These are phyloP conservation scores for Sipha flava DNA, from an alignment of 1,140 invertebrate genomes.

Conservation along the genomic window DNA sequence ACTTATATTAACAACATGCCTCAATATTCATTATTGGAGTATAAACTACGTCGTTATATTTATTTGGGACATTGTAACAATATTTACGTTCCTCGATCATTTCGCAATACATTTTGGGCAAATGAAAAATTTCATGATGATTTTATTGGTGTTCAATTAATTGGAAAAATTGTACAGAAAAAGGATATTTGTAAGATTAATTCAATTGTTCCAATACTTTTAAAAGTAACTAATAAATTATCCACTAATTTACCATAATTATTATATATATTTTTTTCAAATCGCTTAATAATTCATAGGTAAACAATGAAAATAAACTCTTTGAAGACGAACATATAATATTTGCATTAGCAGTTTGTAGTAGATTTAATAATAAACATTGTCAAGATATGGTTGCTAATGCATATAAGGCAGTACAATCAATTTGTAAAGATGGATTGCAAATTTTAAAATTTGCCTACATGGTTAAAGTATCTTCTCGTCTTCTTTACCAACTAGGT, in stretches of 20 bases:
- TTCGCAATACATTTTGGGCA: neutral
- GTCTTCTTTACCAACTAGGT: neutral
- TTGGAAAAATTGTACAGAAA: neutral
- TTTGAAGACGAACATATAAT: neutral
- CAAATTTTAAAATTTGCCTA: neutral
- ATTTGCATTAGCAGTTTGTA: neutral
- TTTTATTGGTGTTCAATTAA: neutral
- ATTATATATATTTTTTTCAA: neutral
- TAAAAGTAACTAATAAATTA: slow-evolving; percentile 1
- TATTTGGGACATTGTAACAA: neutral
- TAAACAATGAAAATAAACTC: neutral
- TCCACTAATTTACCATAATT: neutral
- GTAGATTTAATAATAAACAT: neutral
- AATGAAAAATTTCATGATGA: neutral
- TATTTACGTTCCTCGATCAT: neutral
- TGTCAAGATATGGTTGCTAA: neutral
- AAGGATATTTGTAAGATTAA: neutral
- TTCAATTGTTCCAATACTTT: neutral
- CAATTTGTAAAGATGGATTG: neutral
- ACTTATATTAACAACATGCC: neutral
- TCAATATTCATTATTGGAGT: neutral
- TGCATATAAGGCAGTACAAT: neutral
- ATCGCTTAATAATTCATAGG: neutral
- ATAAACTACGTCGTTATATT: neutral
- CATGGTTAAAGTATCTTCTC: neutral